phyloP scores from a whole-genome alignment of 2,797 vertebrate species.

The Monodelphis domestica region DNA sequence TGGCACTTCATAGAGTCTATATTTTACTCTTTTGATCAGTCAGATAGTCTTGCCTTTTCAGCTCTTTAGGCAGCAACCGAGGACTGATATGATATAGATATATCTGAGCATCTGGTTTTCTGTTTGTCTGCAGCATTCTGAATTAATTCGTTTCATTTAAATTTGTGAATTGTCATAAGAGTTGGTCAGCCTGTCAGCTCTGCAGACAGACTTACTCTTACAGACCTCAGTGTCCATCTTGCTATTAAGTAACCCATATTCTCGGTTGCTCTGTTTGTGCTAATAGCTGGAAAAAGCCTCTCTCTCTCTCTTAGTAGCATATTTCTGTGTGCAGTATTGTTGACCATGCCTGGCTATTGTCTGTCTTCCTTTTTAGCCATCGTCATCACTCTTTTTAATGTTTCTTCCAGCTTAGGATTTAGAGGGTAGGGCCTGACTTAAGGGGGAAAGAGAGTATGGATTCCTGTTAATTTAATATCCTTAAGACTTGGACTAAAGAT shows the following conservation, averaged over 20 bases:
- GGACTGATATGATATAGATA: not conserved
- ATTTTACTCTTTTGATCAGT: not conserved
- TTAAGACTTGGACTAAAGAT: not conserved
- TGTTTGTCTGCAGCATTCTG: not conserved
- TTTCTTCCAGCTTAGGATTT: constrained; percentile 13
- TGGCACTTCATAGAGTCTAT: not conserved
- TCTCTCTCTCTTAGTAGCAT: not conserved
- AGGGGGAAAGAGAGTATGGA: not conserved
- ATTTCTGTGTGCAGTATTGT: not conserved
- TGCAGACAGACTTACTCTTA: not conserved
- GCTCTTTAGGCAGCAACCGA: not conserved
- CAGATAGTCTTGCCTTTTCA: not conserved
- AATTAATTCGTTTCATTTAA: not conserved
- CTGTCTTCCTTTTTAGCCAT: not conserved
- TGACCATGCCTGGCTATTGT: not conserved
- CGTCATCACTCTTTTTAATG: not conserved
- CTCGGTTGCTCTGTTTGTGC: not conserved
- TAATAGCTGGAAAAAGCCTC: not conserved
- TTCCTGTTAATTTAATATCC: not conserved
- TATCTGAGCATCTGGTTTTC: not conserved
- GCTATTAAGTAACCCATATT: not conserved
- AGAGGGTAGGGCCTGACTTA: not conserved
- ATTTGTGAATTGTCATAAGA: not conserved
- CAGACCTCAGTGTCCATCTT: not conserved
- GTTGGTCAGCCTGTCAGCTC: not conserved